phyloP scores from a whole-genome alignment of 2,113 vertebrate genomes.

The Laterallus jamaicensis region DNA sequence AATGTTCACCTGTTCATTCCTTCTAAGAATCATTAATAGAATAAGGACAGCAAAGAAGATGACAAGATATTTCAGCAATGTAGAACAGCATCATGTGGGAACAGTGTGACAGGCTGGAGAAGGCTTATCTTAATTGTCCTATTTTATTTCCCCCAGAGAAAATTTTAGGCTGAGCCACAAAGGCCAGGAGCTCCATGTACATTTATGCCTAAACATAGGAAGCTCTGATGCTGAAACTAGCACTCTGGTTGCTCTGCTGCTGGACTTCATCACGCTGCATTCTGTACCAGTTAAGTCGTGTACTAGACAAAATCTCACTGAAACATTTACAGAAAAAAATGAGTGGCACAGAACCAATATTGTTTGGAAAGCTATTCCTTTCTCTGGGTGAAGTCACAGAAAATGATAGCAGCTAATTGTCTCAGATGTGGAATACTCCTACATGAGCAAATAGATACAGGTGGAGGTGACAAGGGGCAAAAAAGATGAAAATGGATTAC shows the following conservation, averaged over 20 bases:
- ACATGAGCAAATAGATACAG: not conserved
- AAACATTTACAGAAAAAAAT: not conserved
- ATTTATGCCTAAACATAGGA: not conserved
- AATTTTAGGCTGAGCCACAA: not conserved
- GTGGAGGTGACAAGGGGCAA: not conserved
- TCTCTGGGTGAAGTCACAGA: not conserved
- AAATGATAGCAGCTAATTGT: not conserved
- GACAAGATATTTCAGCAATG: constrained; percentile 1
- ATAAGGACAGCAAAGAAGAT: not conserved
- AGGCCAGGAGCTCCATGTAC: not conserved
- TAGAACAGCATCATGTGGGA: not conserved
- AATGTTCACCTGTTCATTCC: not conserved
- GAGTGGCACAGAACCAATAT: not conserved
- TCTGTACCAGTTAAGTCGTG: not conserved
- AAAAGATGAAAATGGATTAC: not conserved
- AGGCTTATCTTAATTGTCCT: not conserved
- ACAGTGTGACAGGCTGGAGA: not conserved
- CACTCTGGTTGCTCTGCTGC: not conserved
- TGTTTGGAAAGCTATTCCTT: not conserved
- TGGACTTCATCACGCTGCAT: not conserved
- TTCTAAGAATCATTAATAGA: not conserved
- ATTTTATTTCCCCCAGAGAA: not conserved
- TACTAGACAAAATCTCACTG: not conserved
- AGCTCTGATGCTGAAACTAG: not conserved
- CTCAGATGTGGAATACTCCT: not conserved